Evolutionary conservation across 2,888 invertebrate genomes (phyloP), one percentile per base, ranked within the genome.

Genomic region (Caenorhabditis afra): DNA sequence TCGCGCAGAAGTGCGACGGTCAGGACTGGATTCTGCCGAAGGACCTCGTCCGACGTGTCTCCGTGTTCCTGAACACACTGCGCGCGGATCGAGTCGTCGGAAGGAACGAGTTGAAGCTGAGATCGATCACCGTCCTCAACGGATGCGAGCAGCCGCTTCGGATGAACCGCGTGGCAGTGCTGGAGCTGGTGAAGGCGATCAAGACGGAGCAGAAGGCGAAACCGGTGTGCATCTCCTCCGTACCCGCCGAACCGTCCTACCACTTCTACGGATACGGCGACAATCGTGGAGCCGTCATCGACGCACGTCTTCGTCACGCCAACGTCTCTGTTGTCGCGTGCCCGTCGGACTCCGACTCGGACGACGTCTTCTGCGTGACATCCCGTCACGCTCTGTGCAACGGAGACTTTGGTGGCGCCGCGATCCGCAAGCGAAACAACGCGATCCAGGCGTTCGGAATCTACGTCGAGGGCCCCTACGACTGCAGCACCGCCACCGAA

Each of bases 381-480:
- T 12, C 68, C 0, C 11, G 50, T 20, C 1, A 70, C 10, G 44
- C 59, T 0, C 45, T 70, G 3, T 70, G 68, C 53, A 70, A 70
- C 35, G 68, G 68, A 22, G 68, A 70, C 39, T 70, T 70, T 37
- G 68, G 68, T 22, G 68, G 68, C 4, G 61, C 52, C 8, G 68
- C 59, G 29, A 44, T 68, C 18, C 50, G 44, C 14, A 58, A 35
- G 14, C 1, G 58, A 3, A 14, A 29, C 23, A 52, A 35, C 5
- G 11, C 14, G 11, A n/a, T 61, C 3, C 8, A 8, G 16, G 61
- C 61, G 3, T 53, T 53, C 18, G 68, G 68, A 16, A 44, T 61
- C 7, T 70, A 70, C 11, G 22, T 59, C 12, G 44, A 47, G 35
- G 68, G 68, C 20, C 68, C 61, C 11, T 61, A 53, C 16, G 61